Percentiles rank a stretch among this genome's conserved stretches.
These are phyloP conservation scores for Chaetophractus vellerosus DNA, from an alignment of 2,797 vertebrate genomes.

Conservation along the genomic window DNA sequence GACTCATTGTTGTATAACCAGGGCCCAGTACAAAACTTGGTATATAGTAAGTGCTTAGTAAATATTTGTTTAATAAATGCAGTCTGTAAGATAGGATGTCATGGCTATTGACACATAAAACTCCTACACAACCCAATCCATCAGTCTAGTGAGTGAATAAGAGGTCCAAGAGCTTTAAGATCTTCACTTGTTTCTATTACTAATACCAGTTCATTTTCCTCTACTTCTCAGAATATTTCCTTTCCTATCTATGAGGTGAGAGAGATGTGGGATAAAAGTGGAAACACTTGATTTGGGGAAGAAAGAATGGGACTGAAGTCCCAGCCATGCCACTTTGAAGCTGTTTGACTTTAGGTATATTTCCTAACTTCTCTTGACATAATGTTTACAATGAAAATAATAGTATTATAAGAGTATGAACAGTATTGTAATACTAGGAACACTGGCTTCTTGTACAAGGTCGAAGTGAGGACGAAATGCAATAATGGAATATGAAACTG, in stretches of 20 bases:
- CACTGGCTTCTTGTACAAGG: not conserved
- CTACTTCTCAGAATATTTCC: conserved; percentile 19
- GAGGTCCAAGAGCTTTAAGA: conserved; percentile 35
- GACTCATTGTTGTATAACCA: not conserved
- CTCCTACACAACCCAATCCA: not conserved
- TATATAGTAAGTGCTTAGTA: conserved; percentile 10
- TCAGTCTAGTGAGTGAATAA: not conserved
- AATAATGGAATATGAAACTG: conserved; percentile 62
- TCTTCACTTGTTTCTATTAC: not conserved
- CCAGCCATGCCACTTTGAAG: not conserved
- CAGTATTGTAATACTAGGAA: conserved; percentile 28
- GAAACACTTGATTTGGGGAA: not conserved
- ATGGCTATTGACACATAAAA: not conserved
- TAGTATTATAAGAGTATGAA: conserved; percentile 30
- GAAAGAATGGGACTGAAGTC: conserved; percentile 13
- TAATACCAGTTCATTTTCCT: not conserved
- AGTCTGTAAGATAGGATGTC: conserved; percentile 1
- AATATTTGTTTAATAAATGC: conserved; percentile 44
- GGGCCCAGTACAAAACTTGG: conserved; percentile 12
- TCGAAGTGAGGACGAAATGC: not conserved
- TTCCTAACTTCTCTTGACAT: conserved; percentile 23
- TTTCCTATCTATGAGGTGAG: not conserved
- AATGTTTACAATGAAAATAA: conserved; percentile 27
- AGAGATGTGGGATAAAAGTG: not conserved
- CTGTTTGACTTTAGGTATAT: conserved; percentile 20